Percentiles rank a stretch among this genome's conserved stretches.
Conservation (phyloP, 2,113 vertebrate species). For the Actinemys pallida region DNA sequence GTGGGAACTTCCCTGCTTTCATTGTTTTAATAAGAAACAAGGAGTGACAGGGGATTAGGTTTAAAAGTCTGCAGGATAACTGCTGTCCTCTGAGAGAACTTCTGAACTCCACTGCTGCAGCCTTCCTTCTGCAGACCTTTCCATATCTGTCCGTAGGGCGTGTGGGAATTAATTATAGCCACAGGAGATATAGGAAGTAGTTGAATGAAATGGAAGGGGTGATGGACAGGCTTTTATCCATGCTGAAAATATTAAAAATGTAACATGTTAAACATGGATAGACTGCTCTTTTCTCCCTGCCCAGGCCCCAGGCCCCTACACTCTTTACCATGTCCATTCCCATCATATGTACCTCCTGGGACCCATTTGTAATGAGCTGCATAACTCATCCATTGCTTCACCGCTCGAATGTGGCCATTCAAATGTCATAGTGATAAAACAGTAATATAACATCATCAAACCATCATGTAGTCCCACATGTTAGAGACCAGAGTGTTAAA, state of each 20-base stretch:
- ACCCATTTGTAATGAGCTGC: background rate
- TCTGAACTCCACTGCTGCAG: constrained; percentile 3
- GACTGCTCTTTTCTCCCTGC: background rate
- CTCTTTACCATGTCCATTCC: background rate
- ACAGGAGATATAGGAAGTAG: background rate
- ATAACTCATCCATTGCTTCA: background rate
- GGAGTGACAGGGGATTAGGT: background rate
- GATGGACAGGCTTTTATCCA: background rate
- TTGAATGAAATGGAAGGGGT: background rate
- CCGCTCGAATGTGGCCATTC: background rate
- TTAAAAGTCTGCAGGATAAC: background rate
- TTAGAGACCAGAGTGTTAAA: background rate
- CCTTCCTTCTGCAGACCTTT: constrained; percentile 12
- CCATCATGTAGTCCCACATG: background rate
- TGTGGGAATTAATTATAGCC: constrained; percentile 14
- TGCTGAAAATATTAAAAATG: background rate
- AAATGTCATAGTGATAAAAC: background rate
- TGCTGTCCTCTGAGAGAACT: constrained; percentile 22
- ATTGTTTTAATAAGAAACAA: constrained; percentile 15
- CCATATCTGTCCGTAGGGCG: background rate
- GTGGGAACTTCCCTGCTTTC: background rate
- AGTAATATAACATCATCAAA: background rate
- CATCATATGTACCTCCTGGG: fast-evolving
- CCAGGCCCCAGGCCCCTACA: background rate
- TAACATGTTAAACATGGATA: fast-evolving